Conservation (phyloP, 2,113 vertebrate genomes). For the Lophius piscatorius region DNA sequence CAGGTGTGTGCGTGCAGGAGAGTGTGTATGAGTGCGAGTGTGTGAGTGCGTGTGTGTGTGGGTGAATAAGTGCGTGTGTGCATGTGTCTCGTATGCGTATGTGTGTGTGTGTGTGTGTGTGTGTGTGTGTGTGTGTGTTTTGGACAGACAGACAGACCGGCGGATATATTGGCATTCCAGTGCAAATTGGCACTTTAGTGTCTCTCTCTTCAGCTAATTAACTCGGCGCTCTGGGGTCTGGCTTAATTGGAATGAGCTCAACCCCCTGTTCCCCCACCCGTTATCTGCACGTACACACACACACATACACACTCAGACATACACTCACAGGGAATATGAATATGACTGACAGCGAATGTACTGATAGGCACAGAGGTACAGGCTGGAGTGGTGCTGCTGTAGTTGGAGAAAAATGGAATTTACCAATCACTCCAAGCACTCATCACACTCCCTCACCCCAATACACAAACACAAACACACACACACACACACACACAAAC, state of each 20-base stretch:
- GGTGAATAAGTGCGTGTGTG: no score
- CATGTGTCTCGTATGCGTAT: not conserved
- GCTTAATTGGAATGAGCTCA: constrained; percentile 73
- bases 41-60: no score
- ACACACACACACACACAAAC: not conserved
- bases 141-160: not conserved
- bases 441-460: not conserved
- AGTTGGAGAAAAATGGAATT: constrained; percentile 14
- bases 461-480: not conserved
- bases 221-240: constrained; percentile 56
- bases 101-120: not conserved
- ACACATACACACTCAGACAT: constrained; percentile 23
- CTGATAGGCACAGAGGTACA: constrained; percentile 27
- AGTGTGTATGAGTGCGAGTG: no score
- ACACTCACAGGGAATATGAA: constrained; percentile 2
- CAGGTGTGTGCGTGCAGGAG: no score
- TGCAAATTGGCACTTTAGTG: constrained; percentile 61
- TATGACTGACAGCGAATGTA: constrained; percentile 40
- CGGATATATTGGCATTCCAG: constrained; percentile 43
- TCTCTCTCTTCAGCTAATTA: constrained; percentile 74
- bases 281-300: constrained; percentile 42
- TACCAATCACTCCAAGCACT: not conserved
- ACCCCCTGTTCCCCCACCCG: constrained; percentile 53
- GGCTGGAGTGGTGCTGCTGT: constrained; percentile 7
- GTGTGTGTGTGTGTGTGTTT: not conserved